phyloP scores from a whole-genome alignment of 1,140 invertebrate genomes.

The Drosophila santomea region DNA sequence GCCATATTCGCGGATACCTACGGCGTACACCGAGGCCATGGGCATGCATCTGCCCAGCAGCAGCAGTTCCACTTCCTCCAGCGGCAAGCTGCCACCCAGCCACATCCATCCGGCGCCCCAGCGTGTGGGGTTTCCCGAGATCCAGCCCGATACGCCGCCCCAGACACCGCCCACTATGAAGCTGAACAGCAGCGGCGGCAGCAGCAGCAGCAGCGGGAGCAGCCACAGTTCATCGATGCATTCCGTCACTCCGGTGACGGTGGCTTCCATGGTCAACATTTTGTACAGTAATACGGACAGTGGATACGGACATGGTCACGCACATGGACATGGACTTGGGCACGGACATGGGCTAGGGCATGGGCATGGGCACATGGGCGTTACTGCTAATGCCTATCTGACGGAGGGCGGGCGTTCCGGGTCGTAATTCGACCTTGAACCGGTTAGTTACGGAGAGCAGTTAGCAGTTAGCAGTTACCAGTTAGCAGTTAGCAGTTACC shows the following conservation, averaged over 20 bases:
- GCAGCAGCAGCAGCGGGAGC: slow-evolving; percentile 36
- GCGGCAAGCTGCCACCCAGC: slow-evolving; percentile 56
- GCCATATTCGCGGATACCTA: slow-evolving; percentile 84
- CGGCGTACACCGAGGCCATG: slow-evolving; percentile 78
- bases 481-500: slow-evolving; percentile 31
- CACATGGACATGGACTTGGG: slow-evolving; percentile 24
- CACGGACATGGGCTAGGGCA: slow-evolving; percentile 66
- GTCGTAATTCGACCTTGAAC: slow-evolving; percentile 49
- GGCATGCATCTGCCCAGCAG: slow-evolving; percentile 62
- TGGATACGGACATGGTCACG: slow-evolving; percentile 1
- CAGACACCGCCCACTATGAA: slow-evolving; percentile 97
- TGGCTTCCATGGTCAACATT: slow-evolving; percentile 85
- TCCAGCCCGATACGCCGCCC: slow-evolving; percentile 94
- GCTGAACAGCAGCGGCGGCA: slow-evolving; percentile 83
- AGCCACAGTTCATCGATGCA: slow-evolving; percentile 62
- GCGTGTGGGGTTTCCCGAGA: slow-evolving; percentile 91
- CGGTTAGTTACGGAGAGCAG: slow-evolving; percentile 16
- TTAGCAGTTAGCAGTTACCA: slow-evolving; percentile 21
- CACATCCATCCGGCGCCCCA: slow-evolving; percentile 60
- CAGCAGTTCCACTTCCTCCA: slow-evolving; percentile 32
- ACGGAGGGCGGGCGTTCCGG: slow-evolving; percentile 83
- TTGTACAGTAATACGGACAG: slow-evolving; percentile 83
- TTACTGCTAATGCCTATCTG: slow-evolving; percentile 85
- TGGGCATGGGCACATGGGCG: slow-evolving; percentile 13
- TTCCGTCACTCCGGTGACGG: slow-evolving; percentile 83